Evolutionary conservation across 2,113 vertebrate species (phyloP).

Genomic region (Brachypodius melanocephalos): DNA sequence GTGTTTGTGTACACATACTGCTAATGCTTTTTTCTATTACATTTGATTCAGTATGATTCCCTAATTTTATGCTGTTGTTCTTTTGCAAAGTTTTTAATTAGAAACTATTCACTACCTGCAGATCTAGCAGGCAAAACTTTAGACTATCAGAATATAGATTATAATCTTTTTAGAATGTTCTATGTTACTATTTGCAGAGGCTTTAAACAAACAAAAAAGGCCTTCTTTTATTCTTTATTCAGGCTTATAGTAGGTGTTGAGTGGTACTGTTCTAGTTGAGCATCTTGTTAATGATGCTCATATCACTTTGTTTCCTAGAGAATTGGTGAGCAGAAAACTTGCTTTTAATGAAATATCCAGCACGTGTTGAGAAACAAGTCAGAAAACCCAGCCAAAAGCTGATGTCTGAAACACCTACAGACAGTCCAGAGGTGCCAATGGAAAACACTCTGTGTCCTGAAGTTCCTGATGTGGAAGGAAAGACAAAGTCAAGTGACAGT

Average conservation of each 20-base stretch:
- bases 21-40: background rate
- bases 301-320: background rate
- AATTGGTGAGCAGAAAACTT: background rate
- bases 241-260: background rate
- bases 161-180: background rate
- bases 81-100: background rate
- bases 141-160: background rate
- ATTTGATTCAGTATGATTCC: background rate
- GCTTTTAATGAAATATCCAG: background rate
- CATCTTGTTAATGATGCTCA: background rate
- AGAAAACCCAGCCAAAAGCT: background rate
- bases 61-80: background rate
- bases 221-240: background rate
- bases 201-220: background rate
- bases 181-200: background rate
- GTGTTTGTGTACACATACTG: background rate
- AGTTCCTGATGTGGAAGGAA: background rate
- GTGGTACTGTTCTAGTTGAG: background rate
- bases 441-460: background rate
- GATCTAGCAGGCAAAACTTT: background rate
- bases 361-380: background rate
- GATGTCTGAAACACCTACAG: slow-evolving; percentile 51
- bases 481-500: background rate
- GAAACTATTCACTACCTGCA: background rate
- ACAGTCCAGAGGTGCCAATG: background rate